A percentile compares a stretch with the other conserved stretches of the same genome.
phyloP scores from a whole-genome alignment of 2,888 invertebrate genomes.

The Ectemnius continuus region DNA sequence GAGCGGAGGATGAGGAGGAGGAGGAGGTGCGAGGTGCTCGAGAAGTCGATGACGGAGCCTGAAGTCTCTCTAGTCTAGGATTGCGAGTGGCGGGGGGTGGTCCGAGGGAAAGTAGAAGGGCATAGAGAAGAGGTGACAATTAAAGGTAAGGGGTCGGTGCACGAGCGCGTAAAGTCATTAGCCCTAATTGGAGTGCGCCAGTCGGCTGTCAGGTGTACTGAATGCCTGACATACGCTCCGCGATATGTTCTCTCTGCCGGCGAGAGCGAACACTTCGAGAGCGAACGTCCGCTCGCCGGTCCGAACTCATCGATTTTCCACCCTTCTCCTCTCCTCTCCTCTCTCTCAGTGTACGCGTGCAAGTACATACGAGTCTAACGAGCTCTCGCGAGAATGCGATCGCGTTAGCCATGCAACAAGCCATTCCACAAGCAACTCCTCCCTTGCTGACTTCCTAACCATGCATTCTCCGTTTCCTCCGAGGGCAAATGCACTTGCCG shows the following conservation, averaged over 20 bases:
- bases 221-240: slow-evolving; percentile 59
- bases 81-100: neutral
- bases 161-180: slow-evolving; percentile 70
- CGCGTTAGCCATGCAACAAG: slow-evolving; percentile 25
- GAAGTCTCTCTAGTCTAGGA: too few relatives aligned
- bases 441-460: too few relatives aligned
- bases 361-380: slow-evolving; percentile 3
- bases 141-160: slow-evolving; percentile 59
- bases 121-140: slow-evolving; percentile 58
- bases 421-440: slow-evolving; percentile 28
- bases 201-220: slow-evolving; percentile 58
- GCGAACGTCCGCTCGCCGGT: slow-evolving; percentile 51
- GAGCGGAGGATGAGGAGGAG: too few relatives aligned
- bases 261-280: slow-evolving; percentile 34
- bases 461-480: too few relatives aligned
- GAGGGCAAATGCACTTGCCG: too few relatives aligned
- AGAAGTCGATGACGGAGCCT: too few relatives aligned
- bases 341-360: slow-evolving; percentile 19
- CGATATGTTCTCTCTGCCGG: slow-evolving; percentile 54
- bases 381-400: slow-evolving; percentile 6
- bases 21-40: too few relatives aligned
- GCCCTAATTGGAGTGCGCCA: slow-evolving; percentile 71
- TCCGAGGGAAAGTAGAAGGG: slow-evolving; percentile 20
- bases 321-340: neutral
- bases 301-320: slow-evolving; percentile 55